phyloP scores from a whole-genome alignment of 1,140 invertebrate species.

The Bradynema listronoti region DNA sequence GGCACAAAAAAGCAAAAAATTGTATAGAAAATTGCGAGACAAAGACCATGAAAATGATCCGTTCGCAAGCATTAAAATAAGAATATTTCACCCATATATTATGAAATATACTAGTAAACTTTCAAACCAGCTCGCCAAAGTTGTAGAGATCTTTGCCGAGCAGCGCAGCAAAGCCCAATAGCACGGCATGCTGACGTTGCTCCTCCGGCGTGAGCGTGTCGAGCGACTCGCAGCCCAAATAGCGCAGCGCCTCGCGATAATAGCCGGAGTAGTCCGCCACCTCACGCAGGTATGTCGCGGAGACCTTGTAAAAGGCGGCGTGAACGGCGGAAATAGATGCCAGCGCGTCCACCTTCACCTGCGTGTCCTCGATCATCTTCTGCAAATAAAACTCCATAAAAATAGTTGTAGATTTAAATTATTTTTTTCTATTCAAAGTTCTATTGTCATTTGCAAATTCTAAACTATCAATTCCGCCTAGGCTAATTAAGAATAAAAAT shows the following conservation, averaged over 20 bases:
- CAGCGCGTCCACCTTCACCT: conserved; percentile 75
- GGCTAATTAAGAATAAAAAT: conserved; percentile 7
- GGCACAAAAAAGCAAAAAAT: too few relatives aligned
- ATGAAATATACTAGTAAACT: conserved; percentile 2
- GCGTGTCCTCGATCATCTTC: conserved; percentile 81
- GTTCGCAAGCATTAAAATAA: too few relatives aligned
- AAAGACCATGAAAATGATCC: too few relatives aligned
- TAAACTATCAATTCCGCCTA: conserved; percentile 13
- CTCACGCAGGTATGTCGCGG: conserved; percentile 78
- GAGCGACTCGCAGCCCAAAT: conserved; percentile 82
- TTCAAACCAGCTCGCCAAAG: conserved; percentile 79
- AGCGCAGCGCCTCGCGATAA: conserved; percentile 86
- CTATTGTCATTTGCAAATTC: too few relatives aligned
- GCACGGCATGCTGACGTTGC: conserved; percentile 71
- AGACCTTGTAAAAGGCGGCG: conserved; percentile 85
- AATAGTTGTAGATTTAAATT: too few relatives aligned
- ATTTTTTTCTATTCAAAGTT: too few relatives aligned
- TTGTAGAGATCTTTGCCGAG: conserved; percentile 93
- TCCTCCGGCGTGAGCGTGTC: conserved; percentile 61
- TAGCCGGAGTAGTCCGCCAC: conserved; percentile 83
- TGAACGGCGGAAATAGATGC: conserved; percentile 87
- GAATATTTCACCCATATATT: too few relatives aligned
- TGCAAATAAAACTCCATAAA: conserved; percentile 58
- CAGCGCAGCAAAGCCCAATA: conserved; percentile 83
- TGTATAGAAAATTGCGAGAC: too few relatives aligned